Percentiles rank a stretch among this genome's conserved stretches.
phyloP scores from a whole-genome alignment of 2,797 vertebrate genomes.

The Anableps anableps region DNA sequence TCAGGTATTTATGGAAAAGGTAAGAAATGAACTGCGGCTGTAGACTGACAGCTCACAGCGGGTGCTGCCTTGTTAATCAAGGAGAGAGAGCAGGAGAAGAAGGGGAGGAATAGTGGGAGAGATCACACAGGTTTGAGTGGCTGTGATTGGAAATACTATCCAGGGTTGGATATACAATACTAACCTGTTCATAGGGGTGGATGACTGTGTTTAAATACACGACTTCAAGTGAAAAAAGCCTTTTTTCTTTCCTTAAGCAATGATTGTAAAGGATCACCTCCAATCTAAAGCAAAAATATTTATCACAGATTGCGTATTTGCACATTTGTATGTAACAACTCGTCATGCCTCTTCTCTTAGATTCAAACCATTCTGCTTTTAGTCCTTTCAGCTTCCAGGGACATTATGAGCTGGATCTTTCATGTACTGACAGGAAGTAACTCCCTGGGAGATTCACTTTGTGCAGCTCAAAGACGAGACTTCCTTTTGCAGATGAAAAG shows the following conservation, averaged over 20 bases:
- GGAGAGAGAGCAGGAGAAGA: neutral
- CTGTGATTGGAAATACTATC: neutral
- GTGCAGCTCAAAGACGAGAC: constrained; percentile 47
- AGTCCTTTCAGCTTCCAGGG: constrained; percentile 4
- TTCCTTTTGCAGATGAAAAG: constrained; percentile 65
- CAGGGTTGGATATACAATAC: neutral
- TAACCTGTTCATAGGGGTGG: neutral
- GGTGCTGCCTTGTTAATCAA: constrained; percentile 2
- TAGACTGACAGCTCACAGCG: neutral
- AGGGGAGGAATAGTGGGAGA: neutral
- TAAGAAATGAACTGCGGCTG: neutral
- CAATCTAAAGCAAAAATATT: constrained; percentile 18
- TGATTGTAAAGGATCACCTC: neutral
- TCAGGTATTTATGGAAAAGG: constrained; percentile 7
- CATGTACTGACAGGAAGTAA: constrained; percentile 47
- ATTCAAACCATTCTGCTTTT: constrained; percentile 21
- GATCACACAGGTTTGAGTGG: neutral
- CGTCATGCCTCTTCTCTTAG: constrained; percentile 11
- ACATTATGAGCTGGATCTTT: constrained; percentile 49
- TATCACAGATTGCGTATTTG: constrained; percentile 22
- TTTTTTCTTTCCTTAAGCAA: neutral
- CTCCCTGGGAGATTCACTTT: constrained; percentile 41
- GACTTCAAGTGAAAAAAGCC: neutral
- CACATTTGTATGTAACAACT: constrained; percentile 16
- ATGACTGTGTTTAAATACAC: neutral